Conservation (phyloP, 2,113 vertebrate species). For the Odontophorus gujanensis region DNA sequence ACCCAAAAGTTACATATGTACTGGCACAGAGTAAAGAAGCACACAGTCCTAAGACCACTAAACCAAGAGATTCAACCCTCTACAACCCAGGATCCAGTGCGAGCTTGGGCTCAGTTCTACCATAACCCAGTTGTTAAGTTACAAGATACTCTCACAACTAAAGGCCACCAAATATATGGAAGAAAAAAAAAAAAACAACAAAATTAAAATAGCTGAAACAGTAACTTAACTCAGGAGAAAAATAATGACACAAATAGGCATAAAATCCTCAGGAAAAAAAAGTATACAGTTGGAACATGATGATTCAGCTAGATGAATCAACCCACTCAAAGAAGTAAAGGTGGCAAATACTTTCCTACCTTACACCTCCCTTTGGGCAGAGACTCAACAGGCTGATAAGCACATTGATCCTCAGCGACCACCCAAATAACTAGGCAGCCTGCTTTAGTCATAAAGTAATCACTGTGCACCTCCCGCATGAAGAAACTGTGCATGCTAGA, state of each 20-base stretch:
- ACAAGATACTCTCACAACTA: neutral
- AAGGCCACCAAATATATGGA: neutral
- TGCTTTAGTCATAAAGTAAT: neutral
- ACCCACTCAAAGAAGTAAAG: neutral
- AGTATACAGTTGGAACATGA: neutral
- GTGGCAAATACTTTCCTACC: neutral
- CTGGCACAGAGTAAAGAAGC: neutral
- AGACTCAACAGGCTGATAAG: neutral
- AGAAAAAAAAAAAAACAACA: neutral
- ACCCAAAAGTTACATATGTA: neutral
- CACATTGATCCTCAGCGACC: neutral
- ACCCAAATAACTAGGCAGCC: neutral
- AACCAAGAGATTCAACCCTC: neutral
- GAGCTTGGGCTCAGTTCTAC: neutral
- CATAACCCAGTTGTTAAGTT: neutral
- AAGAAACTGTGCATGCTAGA: neutral
- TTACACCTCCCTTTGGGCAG: neutral
- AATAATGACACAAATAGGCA: neutral
- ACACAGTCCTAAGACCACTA: neutral
- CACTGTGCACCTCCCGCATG: neutral
- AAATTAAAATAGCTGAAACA: neutral
- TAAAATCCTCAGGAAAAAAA: neutral
- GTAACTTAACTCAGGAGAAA: neutral
- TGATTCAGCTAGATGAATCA: neutral
- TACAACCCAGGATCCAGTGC: neutral